Base-by-base conservation (phyloP, 2,888 invertebrate species). In the Pycnomerus fuliginosus region DNA sequence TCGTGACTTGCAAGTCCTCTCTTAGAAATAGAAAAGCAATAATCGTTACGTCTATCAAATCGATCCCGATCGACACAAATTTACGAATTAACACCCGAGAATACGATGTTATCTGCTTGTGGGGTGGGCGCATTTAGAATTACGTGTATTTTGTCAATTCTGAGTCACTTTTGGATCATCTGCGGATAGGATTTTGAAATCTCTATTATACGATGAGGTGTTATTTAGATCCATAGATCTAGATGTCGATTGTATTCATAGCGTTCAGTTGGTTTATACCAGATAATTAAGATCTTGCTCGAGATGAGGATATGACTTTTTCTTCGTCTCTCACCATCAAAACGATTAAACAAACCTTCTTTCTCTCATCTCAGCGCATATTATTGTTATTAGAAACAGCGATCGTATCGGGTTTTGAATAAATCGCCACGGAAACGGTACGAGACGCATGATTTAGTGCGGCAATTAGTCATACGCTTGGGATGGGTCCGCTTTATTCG, bases 211-310 rank as follows among this genome's bases (percentile, higher is more conserved):
- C 44, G 52, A 45, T 48, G 46, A 48, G 49, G 55, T 52, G 53
- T 59, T 59, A 59, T 59, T 59, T 57, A 59, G 55, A 59, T 55
- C 46, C 30, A n/a, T n/a, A 43, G 56, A 56, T 60, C 49, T 48
- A 50, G 58, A 53, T 56, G 55, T 51, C 53, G 58, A 60, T 60
- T 58, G 55, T 54, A 60, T 60, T 56, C 60, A 58, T 58, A 55
- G 52, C 53, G 54, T 56, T 56, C 56, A 57, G 57, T 53, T 53
- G 55, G 55, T 56, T 55, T 56, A 54, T 57, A 53, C 53, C 48
- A 53, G 55, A 54, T 56, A 58, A 57, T 56, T 60, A 56, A 58
- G 58, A 58, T 50, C 50, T 44, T 46, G 52, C 52, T 50, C 39
- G 45, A 27, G 45, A 45, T 39, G 44, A 17, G 39, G 29, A 32